Conservation (phyloP, 2,888 invertebrate genomes). For the Pristionchus mayeri region DNA sequence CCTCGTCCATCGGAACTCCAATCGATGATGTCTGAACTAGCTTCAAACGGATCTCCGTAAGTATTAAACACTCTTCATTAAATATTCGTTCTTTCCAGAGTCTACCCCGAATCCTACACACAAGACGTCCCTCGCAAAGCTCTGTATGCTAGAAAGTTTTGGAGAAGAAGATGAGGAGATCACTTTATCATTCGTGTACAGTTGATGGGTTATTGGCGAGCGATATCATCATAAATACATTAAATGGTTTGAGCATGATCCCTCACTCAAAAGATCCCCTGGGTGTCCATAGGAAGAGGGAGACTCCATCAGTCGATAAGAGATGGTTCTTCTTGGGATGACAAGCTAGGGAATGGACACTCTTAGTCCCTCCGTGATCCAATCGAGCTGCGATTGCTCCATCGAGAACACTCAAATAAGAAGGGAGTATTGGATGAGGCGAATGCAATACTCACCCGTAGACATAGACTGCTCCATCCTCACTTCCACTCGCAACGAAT, state of each 20-base stretch:
- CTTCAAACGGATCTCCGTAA: neutral
- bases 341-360: slow-evolving; percentile 69
- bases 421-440: neutral
- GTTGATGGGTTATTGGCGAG: neutral
- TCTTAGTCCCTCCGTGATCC: slow-evolving; percentile 64
- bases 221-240: slow-evolving; percentile 40
- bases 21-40: slow-evolving; percentile 42
- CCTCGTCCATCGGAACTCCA: slow-evolving; percentile 46
- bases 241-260: neutral
- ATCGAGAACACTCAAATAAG: slow-evolving; percentile 82
- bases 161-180: slow-evolving; percentile 46
- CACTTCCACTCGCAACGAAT: slow-evolving; percentile 90
- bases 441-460: slow-evolving; percentile 85
- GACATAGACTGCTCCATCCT: slow-evolving; percentile 87
- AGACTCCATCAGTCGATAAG: slow-evolving; percentile 51
- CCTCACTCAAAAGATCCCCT: neutral
- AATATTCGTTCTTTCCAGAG: neutral
- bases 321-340: slow-evolving; percentile 70
- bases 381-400: slow-evolving; percentile 61
- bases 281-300: slow-evolving; percentile 45
- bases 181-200: neutral
- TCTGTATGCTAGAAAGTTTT: slow-evolving; percentile 46
- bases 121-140: slow-evolving; percentile 46
- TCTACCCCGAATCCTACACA: neutral
- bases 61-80: neutral